A percentile compares a stretch with the other conserved stretches of the same genome.
These are phyloP conservation scores for Propithecus coquereli DNA, from an alignment of 2,113 vertebrate genomes.

Conservation along the genomic window DNA sequence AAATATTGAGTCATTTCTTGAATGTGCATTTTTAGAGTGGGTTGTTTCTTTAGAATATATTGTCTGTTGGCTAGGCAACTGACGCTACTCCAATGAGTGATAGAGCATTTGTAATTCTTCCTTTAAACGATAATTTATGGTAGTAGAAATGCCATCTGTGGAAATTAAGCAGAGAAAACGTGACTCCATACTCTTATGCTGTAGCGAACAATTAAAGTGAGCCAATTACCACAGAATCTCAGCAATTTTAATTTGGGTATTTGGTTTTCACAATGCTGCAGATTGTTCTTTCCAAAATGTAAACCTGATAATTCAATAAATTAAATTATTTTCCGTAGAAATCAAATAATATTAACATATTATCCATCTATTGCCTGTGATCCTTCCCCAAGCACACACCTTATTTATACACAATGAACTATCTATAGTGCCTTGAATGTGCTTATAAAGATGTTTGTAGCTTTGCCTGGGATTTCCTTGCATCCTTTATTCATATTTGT, in stretches of 20 bases:
- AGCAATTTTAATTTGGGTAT: not conserved
- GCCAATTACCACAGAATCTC: not conserved
- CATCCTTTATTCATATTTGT: not conserved
- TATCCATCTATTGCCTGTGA: not conserved
- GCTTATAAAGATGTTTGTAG: not conserved
- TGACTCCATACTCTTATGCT: not conserved
- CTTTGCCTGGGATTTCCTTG: not conserved
- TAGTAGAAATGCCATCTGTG: not conserved
- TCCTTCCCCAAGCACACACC: too few species aligned
- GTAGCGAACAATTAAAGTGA: not conserved
- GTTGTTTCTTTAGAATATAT: not conserved
- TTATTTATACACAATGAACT: not conserved
- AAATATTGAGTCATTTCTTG: not conserved
- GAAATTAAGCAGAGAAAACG: not conserved
- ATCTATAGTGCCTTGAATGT: not conserved
- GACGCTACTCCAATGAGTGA: not conserved
- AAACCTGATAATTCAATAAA: not conserved
- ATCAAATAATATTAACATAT: not conserved
- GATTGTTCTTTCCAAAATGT: not conserved
- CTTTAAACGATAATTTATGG: not conserved
- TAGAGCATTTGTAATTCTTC: not conserved
- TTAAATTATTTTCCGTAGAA: not conserved
- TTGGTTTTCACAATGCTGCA: not conserved
- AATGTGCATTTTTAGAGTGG: not conserved
- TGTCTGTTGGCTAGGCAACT: accelerated